Base-by-base conservation (phyloP, 2,888 invertebrate genomes). In the Drosophila siamana region DNA sequence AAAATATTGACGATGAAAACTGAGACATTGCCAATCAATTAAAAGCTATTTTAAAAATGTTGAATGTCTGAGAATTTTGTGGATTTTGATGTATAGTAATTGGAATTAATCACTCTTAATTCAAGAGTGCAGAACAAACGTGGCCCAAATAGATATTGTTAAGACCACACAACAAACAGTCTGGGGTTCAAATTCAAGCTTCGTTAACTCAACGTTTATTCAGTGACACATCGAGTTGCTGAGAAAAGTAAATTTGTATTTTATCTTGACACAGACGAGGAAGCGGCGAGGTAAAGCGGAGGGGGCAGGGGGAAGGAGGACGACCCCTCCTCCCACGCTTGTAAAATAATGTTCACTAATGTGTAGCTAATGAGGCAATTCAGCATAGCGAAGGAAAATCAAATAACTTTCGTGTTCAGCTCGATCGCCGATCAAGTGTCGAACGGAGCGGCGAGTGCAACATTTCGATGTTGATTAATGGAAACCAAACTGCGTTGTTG, bases 401-500 rank as follows among this genome's bases (percentile, higher is more conserved):
- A 59, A 73, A 64, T 54, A 73, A 48, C 41, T 33, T 43, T 33
- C 24, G 47, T 55, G 40, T 38, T 30, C 13, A 26, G 40, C 33
- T 46, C 28, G 19, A 57, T 51, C 40, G 11, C n/a, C 47, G n/a
- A 13, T 48, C 57, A 75, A 54, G 72, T 64, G 80, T 69, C 69
- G 48, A 69, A 69, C 64, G 26, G 26, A 7, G 26, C 26, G 61
- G 30, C 43, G 51, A 67, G 62, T 63, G 74, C 74, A 78, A 74
- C 78, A 78, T 65, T 76, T 86, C 86, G 71, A 86, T 83, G 84
- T 88, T 83, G 88, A 83, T 83, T 88, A 83, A 83, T 83, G 86
- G 59, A 70, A 74, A 46, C 6, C 66, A 66, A 73, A 64, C 51
- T 40, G 51, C 52, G 55, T 69, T 63, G 69, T 55, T 60, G 55